Evolutionary conservation across 2,888 invertebrate genomes (phyloP), one percentile per base, ranked within the genome.

Genomic region (Hololepta plana): DNA sequence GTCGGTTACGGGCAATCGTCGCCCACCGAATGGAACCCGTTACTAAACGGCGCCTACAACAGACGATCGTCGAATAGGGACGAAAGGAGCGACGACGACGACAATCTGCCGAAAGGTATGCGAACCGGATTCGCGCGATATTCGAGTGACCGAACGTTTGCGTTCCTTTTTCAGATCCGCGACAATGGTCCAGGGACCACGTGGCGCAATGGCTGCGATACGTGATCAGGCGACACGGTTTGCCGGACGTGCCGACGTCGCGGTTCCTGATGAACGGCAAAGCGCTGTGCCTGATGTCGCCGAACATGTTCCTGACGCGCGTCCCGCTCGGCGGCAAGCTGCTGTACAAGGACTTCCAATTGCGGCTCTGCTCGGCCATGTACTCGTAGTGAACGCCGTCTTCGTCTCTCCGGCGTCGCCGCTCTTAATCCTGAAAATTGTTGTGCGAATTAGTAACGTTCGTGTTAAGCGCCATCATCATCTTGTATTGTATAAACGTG

Each of bases 221-320:
- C 34, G 69, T 73, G 45, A 59, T 70, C 0, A 47, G 56, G 1
- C 53, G 60, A 4, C 72, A 72, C 23, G 60, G 62, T 2, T 50
- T 66, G 1, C 64, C 68, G 0, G 62, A 65, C 31, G 53, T 64
- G 14, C 57, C 60, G 2, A 49, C 57, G 1, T 64, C 66, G 34
- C 57, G 77, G 35, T 80, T 80, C 52, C 67, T 70, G 1, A 79
- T 79, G 77, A 80, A 80, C 51, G 79, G 79, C 24, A 80, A 80
- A 50, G 79, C 75, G 1, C 53, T 80, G 4, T 79, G 79, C 36
- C 61, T 80, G 27, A 79, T 80, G 79, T 64, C 67, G n/a, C 58
- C 65, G 7, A 68, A 70, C 26, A 79, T 79, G 79, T 79, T 76
- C 53, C 58, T 68, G 2, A 61, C 62, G 33, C 53, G 79, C 21